phyloP scores from a whole-genome alignment of 2,797 vertebrate genomes.

The Micrastur ruficollis region DNA sequence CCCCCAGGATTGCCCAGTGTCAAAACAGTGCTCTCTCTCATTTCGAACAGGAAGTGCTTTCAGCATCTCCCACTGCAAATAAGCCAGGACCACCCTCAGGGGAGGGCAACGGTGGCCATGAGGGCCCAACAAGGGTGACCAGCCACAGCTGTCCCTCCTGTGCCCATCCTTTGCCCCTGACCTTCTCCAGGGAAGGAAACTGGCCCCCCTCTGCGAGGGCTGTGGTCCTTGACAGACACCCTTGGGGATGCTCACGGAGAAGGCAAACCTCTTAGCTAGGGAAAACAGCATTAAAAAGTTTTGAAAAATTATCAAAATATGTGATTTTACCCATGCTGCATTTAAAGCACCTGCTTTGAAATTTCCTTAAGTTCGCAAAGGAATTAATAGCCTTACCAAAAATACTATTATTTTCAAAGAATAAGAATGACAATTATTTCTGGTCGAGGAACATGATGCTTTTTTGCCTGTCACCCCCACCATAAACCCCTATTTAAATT shows the following conservation, averaged over 20 bases:
- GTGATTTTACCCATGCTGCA: not conserved
- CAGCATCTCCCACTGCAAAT: not conserved
- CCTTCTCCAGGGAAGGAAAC: not conserved
- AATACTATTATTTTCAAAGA: not conserved
- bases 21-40: not conserved
- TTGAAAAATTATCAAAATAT: not conserved
- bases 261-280: not conserved
- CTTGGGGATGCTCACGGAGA: not conserved
- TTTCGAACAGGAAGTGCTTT: not conserved
- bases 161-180: not conserved
- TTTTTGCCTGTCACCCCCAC: not conserved
- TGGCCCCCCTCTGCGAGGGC: rapidly evolving
- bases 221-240: not conserved
- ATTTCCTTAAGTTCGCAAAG: not conserved
- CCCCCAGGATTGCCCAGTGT: not conserved
- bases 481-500: not conserved
- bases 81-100: not conserved
- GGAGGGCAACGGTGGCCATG: not conserved
- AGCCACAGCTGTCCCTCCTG: rapidly evolving
- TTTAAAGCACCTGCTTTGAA: not conserved
- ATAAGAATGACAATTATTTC: not conserved
- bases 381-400: not conserved
- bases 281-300: not conserved
- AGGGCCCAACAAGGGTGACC: not conserved
- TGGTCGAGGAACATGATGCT: not conserved